A percentile compares a stretch with the other conserved stretches of the same genome.
Conservation (phyloP, 1,140 invertebrate species). For the Cardiocondyla obscurior region DNA sequence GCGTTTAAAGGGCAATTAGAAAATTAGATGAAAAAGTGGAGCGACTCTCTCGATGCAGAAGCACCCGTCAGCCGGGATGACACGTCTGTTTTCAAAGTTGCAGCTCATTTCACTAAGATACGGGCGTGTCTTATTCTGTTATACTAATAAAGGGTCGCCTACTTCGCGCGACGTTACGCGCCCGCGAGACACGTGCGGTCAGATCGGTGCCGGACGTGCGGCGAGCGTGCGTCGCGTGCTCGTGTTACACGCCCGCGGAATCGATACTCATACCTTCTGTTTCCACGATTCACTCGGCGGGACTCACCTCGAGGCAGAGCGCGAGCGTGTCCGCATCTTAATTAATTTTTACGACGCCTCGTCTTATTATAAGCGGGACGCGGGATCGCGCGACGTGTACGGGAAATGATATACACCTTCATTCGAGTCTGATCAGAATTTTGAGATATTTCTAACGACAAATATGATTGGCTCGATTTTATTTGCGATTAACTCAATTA, state of each 20-base stretch:
- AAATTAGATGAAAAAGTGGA: background rate
- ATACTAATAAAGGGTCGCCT: constrained; percentile 45
- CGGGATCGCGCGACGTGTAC: background rate
- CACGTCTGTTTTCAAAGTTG: constrained; percentile 22
- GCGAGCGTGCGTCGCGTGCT: constrained; percentile 33
- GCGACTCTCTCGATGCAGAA: background rate
- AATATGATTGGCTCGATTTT: too few relatives aligned
- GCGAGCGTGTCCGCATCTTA: background rate
- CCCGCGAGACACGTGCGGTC: constrained; percentile 13
- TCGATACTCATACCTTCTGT: constrained; percentile 3
- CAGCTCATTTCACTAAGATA: constrained; percentile 43
- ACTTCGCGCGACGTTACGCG: constrained; percentile 2
- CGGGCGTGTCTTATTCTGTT: constrained; percentile 39
- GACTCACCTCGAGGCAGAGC: background rate
- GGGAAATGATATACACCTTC: too few relatives aligned
- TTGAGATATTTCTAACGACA: too few relatives aligned
- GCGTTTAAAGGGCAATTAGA: background rate
- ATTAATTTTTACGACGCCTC: constrained; percentile 18
- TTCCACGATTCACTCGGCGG: constrained; percentile 28
- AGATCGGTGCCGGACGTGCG: constrained; percentile 40
- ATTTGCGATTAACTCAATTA: too few relatives aligned
- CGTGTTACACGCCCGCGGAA: constrained; percentile 24
- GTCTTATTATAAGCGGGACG: background rate
- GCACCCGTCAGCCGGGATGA: background rate
- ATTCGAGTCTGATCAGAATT: too few relatives aligned